Conservation (phyloP, 2,888 invertebrate species). For the Sesia bembeciformis region DNA sequence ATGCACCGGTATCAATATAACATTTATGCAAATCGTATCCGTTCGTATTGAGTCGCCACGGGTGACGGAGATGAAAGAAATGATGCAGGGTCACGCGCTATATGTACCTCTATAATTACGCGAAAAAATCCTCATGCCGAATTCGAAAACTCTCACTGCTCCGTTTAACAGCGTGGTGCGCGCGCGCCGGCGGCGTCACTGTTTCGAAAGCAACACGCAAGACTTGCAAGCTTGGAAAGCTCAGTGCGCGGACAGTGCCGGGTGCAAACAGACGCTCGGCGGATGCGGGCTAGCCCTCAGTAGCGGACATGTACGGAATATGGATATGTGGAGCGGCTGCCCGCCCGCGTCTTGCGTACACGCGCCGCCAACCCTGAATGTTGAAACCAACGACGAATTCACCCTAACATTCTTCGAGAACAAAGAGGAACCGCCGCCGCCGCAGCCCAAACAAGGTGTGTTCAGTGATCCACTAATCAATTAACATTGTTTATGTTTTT, state of each 20-base stretch:
- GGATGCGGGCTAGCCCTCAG: conserved; percentile 24
- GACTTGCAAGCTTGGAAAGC: conserved; percentile 30
- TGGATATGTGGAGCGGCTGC: conserved; percentile 84
- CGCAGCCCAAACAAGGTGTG: conserved; percentile 53
- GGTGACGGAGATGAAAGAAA: too few relatives aligned
- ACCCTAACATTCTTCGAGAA: conserved; percentile 87
- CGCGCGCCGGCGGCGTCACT: conserved; percentile 20
- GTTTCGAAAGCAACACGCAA: conserved; percentile 18
- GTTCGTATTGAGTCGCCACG: too few relatives aligned
- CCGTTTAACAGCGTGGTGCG: conserved; percentile 18
- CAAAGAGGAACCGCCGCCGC: conserved; percentile 68
- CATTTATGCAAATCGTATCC: too few relatives aligned
- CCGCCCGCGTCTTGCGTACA: conserved; percentile 76
- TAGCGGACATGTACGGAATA: conserved; percentile 61
- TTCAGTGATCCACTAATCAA: not conserved
- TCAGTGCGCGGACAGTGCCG: conserved; percentile 56
- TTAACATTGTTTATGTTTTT: too few relatives aligned
- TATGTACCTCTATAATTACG: conserved; percentile 4
- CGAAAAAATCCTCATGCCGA: conserved; percentile 18
- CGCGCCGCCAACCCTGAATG: conserved; percentile 77
- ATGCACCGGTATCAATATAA: too few relatives aligned
- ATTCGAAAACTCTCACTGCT: conserved; percentile 33
- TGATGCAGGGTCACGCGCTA: too few relatives aligned
- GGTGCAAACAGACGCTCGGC: conserved; percentile 55
- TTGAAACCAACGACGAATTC: conserved; percentile 85